These are phyloP conservation scores for Thereva unica DNA, from an alignment of 2,888 invertebrate genomes.

Conservation along the genomic window DNA sequence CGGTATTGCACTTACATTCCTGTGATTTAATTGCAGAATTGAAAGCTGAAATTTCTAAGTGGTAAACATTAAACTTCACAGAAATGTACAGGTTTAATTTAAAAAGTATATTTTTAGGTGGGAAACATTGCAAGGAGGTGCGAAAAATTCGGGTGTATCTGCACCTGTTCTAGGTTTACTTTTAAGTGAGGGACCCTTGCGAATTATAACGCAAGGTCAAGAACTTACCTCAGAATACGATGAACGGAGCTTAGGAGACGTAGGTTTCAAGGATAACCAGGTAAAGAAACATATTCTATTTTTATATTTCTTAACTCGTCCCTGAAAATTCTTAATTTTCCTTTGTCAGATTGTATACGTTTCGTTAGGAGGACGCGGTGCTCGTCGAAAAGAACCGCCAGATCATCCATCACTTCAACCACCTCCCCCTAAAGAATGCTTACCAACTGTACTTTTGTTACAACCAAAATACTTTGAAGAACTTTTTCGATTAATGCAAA, in stretches of 20 bases:
- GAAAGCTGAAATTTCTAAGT: constrained; percentile 91
- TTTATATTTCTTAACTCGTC: not conserved
- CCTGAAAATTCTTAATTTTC: not conserved
- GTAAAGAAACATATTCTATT: constrained; percentile 53
- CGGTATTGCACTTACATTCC: constrained; percentile 76
- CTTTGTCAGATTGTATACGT: constrained; percentile 78
- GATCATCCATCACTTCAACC: constrained; percentile 87
- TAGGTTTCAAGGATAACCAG: constrained; percentile 94
- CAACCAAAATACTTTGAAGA: constrained; percentile 89
- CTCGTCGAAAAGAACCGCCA: constrained; percentile 60
- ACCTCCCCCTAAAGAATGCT: constrained; percentile 80
- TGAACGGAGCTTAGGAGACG: constrained; percentile 86
- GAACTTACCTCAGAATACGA: constrained; percentile 91
- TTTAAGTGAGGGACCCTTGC: constrained; percentile 79
- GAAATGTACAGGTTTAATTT: too few relatives aligned
- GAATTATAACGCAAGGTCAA: constrained; percentile 93
- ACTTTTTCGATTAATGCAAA: constrained; percentile 87
- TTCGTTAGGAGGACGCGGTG: constrained; percentile 75
- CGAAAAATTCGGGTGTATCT: constrained; percentile 51
- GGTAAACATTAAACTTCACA: constrained; percentile 58
- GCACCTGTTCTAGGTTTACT: constrained; percentile 68
- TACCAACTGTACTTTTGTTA: constrained; percentile 83
- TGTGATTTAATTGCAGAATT: constrained; percentile 91
- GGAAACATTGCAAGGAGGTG: constrained; percentile 66
- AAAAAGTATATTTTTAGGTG: constrained; percentile 58